Percentiles rank a stretch among this genome's conserved stretches.
These are phyloP conservation scores for Iguana delicatissima DNA, from an alignment of 2,797 vertebrate species.

Conservation along the genomic window DNA sequence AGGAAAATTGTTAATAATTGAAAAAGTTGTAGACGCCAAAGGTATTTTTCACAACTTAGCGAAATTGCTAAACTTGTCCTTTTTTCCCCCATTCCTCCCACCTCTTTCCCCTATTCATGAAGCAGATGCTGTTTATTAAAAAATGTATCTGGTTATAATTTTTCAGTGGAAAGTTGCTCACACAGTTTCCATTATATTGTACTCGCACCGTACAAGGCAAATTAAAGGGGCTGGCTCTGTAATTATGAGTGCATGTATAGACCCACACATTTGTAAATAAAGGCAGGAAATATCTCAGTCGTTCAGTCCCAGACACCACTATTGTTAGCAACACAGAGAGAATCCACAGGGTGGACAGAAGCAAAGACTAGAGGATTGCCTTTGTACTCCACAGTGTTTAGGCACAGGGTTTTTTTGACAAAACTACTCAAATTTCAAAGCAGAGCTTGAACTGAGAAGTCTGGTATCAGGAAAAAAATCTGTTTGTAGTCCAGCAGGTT, in stretches of 20 bases:
- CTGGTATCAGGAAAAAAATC: not conserved
- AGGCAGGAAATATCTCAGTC: conserved; percentile 67
- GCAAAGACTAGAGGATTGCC: conserved; percentile 20
- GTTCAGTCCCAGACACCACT: conserved; percentile 33
- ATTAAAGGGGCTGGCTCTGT: conserved; percentile 76
- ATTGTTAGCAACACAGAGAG: not conserved
- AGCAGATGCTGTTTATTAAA: not conserved
- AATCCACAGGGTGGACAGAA: conserved; percentile 45
- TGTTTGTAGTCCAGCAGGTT: not conserved
- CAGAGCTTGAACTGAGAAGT: not conserved
- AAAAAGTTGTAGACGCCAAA: not conserved
- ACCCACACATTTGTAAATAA: conserved; percentile 70
- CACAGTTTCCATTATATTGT: conserved; percentile 75
- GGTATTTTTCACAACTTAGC: not conserved
- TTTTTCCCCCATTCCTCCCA: not conserved
- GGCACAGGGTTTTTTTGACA: not conserved
- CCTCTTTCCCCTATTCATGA: not conserved
- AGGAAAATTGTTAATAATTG: not conserved
- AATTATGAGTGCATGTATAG: conserved; percentile 65
- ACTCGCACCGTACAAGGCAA: conserved; percentile 70
- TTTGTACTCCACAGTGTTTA: not conserved
- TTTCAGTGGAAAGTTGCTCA: conserved; percentile 78
- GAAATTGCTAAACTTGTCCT: not conserved
- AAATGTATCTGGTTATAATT: conserved; percentile 71
- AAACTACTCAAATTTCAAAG: not conserved